Conservation (phyloP, 2,113 vertebrate species). For the Chiloscyllium plagiosum region DNA sequence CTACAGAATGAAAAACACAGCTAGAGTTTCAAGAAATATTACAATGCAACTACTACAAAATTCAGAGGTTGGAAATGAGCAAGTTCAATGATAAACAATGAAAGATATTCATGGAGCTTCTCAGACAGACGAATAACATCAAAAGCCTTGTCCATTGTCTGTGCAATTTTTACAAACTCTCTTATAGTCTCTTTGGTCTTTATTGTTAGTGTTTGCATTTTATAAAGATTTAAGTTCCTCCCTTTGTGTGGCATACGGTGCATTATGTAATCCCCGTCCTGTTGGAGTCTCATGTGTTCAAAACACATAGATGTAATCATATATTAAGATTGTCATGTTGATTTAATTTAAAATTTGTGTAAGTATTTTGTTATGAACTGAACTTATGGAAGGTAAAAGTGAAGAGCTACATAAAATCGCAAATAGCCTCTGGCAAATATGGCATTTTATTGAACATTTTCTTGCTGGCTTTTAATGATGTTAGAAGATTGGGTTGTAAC, state of each 20-base stretch:
- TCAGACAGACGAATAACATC: background rate
- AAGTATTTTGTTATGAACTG: background rate
- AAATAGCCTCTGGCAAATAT: background rate
- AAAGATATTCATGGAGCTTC: background rate
- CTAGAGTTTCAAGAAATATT: background rate
- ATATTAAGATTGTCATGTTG: background rate
- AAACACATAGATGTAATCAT: background rate
- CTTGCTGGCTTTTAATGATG: background rate
- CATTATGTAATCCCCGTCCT: background rate
- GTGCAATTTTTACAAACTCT: background rate
- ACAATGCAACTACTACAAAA: background rate
- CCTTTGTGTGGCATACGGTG: background rate
- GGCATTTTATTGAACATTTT: background rate
- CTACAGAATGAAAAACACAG: background rate
- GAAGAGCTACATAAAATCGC: background rate
- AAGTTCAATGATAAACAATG: background rate
- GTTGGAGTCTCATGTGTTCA: background rate
- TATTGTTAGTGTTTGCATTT: background rate
- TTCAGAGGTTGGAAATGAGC: background rate
- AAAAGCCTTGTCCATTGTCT: background rate
- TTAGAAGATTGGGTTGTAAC: background rate
- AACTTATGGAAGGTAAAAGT: background rate
- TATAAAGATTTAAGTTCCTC: background rate
- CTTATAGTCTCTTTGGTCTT: background rate
- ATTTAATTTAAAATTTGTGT: background rate